These are phyloP conservation scores for Cephus nigrinus DNA, from an alignment of 2,888 invertebrate genomes.

Conservation along the genomic window DNA sequence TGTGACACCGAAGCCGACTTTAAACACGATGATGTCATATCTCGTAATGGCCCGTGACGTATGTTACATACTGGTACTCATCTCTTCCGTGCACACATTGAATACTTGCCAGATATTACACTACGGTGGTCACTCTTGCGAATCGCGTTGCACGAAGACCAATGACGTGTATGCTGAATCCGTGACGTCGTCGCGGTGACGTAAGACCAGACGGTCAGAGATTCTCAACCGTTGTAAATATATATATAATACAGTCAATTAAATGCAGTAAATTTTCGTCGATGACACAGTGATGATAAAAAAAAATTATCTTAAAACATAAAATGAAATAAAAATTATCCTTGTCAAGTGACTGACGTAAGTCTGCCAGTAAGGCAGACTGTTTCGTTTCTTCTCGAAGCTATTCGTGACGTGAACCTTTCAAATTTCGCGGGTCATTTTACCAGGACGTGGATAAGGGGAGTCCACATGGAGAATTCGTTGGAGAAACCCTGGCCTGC, in stretches of 20 bases:
- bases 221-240: conserved; percentile 12
- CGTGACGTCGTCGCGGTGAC: conserved; percentile 32
- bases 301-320: neutral
- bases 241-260: too few species aligned
- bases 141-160: conserved; percentile 28
- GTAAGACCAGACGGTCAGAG: conserved; percentile 11
- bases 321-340: neutral
- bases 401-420: neutral
- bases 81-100: neutral
- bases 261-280: neutral
- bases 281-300: neutral
- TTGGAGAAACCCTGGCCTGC: neutral
- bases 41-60: conserved; percentile 42
- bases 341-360: neutral
- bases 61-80: neutral
- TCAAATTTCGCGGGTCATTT: neutral
- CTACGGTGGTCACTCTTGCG: conserved; percentile 1
- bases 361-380: neutral
- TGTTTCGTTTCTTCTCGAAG: neutral
- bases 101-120: conserved; percentile 4
- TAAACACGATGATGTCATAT: conserved; percentile 44
- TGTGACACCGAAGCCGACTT: conserved; percentile 14
- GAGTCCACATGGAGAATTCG: neutral
- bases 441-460: neutral
- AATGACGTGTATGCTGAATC: conserved; percentile 27